A percentile compares a stretch with the other conserved stretches of the same genome.
phyloP scores from a whole-genome alignment of 2,113 vertebrate species.

The Chloebia gouldiae region DNA sequence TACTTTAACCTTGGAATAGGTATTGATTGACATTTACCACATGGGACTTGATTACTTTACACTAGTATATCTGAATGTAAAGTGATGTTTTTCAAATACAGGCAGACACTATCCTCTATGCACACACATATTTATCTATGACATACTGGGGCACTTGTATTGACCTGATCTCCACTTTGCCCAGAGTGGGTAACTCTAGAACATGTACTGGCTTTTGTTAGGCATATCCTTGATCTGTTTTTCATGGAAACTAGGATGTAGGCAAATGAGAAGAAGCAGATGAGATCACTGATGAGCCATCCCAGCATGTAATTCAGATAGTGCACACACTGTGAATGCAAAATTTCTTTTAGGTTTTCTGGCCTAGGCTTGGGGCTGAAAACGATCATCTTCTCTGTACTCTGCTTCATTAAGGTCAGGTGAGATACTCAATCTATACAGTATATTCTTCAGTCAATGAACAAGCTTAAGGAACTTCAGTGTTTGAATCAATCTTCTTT shows the following conservation, averaged over 20 bases:
- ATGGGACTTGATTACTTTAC: constrained; percentile 30
- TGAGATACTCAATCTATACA: neutral
- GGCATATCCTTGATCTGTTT: neutral
- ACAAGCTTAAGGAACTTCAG: constrained; percentile 13
- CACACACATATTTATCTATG: neutral
- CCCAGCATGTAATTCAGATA: neutral
- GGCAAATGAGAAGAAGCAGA: neutral
- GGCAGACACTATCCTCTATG: neutral
- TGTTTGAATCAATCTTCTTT: constrained; percentile 9
- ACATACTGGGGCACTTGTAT: neutral
- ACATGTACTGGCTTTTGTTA: neutral
- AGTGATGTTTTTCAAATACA: neutral
- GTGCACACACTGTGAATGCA: neutral
- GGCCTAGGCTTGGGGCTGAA: neutral
- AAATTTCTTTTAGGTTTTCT: neutral
- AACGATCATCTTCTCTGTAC: neutral
- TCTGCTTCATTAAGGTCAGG: neutral
- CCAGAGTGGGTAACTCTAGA: neutral
- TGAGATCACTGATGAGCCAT: neutral
- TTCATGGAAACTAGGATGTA: neutral
- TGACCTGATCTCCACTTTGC: neutral
- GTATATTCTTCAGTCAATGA: constrained; percentile 13
- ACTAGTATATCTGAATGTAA: constrained; percentile 25
- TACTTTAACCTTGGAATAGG: constrained; percentile 49
- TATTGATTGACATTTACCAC: constrained; percentile 55